Percentiles rank a stretch among this genome's conserved stretches.
phyloP scores from a whole-genome alignment of 1,140 invertebrate species.

The Cotesia glomerata region DNA sequence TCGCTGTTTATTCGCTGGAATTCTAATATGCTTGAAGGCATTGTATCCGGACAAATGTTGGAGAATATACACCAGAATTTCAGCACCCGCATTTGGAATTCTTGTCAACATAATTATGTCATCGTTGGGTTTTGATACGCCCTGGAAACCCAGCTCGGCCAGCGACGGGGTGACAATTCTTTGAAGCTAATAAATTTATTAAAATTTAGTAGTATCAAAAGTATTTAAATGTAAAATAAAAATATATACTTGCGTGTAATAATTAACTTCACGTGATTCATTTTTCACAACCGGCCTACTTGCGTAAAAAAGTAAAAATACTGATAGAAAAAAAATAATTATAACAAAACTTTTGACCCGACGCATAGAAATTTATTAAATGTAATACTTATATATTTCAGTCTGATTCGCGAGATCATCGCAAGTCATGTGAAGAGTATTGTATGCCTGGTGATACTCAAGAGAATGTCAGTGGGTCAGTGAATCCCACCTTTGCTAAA shows the following conservation, averaged over 20 bases:
- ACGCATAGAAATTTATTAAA: constrained; percentile 9
- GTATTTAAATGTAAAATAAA: too few species aligned
- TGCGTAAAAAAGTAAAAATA: constrained; percentile 9
- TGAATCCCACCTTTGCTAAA: neutral
- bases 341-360: constrained; percentile 35
- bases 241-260: too few species aligned
- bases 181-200: constrained; percentile 30
- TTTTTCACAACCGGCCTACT: too few species aligned
- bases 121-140: constrained; percentile 59
- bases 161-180: constrained; percentile 65
- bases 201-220: constrained; percentile 10
- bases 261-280: too few species aligned
- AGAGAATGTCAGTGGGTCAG: constrained; percentile 63
- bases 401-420: neutral
- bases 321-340: neutral
- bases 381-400: constrained; percentile 9
- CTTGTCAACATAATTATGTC: constrained; percentile 71
- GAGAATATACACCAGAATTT: constrained; percentile 70
- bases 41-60: constrained; percentile 69
- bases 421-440: constrained; percentile 24
- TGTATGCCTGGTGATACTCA: constrained; percentile 48
- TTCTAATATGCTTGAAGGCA: constrained; percentile 68
- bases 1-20: constrained; percentile 59
- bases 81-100: constrained; percentile 71
- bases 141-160: constrained; percentile 57